A percentile compares a stretch with the other conserved stretches of the same genome.
Conservation (phyloP, 1,140 invertebrate species). For the Megalonaias nervosa region DNA sequence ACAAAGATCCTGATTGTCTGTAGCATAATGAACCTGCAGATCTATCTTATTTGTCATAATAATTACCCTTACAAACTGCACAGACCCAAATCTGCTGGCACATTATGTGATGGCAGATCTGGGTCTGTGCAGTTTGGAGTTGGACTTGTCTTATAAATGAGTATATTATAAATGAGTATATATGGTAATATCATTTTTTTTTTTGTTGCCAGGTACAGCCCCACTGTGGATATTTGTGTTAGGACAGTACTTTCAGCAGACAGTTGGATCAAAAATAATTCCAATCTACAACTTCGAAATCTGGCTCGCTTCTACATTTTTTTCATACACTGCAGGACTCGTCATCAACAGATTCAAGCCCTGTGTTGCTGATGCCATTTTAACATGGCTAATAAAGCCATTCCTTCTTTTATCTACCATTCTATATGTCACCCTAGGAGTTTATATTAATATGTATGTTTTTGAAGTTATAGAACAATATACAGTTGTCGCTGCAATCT, state of each 20-base stretch:
- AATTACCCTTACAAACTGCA: too few species aligned
- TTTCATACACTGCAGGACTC: slow-evolving; percentile 61
- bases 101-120: too few species aligned
- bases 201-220: slow-evolving; percentile 58
- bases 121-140: too few species aligned
- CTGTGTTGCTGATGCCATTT: slow-evolving; percentile 56
- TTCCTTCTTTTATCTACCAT: slow-evolving; percentile 65
- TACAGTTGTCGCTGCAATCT: slow-evolving; percentile 54
- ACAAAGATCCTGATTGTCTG: too few species aligned
- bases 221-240: slow-evolving; percentile 66
- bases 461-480: slow-evolving; percentile 58
- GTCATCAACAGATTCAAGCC: slow-evolving; percentile 59
- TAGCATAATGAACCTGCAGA: too few species aligned
- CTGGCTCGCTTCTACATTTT: slow-evolving; percentile 63
- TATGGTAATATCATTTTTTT: slow-evolving; percentile 7
- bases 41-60: too few species aligned
- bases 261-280: slow-evolving; percentile 49
- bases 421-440: slow-evolving; percentile 67
- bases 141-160: too few species aligned
- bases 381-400: slow-evolving; percentile 68
- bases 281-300: slow-evolving; percentile 66
- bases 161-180: too few species aligned
- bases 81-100: too few species aligned
- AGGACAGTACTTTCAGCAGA: slow-evolving; percentile 62
- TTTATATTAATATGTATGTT: slow-evolving; percentile 70